Evolutionary conservation across 2,797 vertebrate genomes (phyloP).

Genomic region (Apogon hyalosoma): DNA sequence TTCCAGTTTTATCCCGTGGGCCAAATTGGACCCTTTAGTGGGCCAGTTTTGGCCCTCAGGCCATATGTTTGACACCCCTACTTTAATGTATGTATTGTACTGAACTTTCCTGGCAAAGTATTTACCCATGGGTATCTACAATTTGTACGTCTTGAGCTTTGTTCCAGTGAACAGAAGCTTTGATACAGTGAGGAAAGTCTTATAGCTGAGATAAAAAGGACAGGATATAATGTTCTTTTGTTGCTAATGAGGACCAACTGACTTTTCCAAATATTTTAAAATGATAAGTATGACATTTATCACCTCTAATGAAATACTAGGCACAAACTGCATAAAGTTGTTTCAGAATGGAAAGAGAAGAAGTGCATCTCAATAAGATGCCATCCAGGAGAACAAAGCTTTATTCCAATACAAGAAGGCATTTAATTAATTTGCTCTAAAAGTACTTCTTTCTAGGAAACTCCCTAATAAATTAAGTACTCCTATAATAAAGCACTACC

Average conservation of each 20-base stretch:
- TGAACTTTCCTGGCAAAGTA: constrained; percentile 30
- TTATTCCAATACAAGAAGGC: constrained; percentile 2
- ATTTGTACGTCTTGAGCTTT: constrained; percentile 20
- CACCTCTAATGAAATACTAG: constrained; percentile 15
- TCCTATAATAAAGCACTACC: not conserved
- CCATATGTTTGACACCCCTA: no score
- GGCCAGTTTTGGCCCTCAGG: no score
- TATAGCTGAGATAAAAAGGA: constrained; percentile 13
- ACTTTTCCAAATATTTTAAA: constrained; percentile 1
- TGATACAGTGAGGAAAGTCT: constrained; percentile 13
- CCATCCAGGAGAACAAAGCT: not conserved
- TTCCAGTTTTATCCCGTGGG: no score
- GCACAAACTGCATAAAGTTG: not conserved
- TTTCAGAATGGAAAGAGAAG: not conserved
- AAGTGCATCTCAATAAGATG: not conserved
- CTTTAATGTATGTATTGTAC: not conserved
- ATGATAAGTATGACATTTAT: constrained; percentile 15
- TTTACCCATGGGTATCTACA: constrained; percentile 24
- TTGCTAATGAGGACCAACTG: constrained; percentile 11
- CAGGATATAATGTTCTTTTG: constrained; percentile 7
- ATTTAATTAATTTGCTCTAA: not conserved
- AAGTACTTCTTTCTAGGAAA: constrained; percentile 1
- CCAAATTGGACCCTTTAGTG: no score
- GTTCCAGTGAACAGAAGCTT: constrained; percentile 41
- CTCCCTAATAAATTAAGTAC: not conserved